Percentiles rank a stretch among this genome's conserved stretches.
phyloP scores from a whole-genome alignment of 2,888 invertebrate genomes.

The Philonicus albiceps region DNA sequence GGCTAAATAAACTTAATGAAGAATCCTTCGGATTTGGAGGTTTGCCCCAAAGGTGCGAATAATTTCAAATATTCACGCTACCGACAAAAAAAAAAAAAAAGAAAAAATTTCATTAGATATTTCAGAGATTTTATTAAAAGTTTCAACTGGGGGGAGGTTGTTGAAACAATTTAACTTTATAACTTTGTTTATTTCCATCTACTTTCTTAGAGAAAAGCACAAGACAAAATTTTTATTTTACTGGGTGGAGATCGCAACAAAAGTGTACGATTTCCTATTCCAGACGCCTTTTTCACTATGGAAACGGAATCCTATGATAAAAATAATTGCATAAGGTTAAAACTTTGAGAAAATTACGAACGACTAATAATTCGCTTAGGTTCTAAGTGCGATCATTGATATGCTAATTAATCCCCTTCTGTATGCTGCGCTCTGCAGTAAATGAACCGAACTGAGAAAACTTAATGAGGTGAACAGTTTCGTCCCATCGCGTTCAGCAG shows the following conservation, averaged over 20 bases:
- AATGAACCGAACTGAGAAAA: not conserved
- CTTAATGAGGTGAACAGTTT: not conserved
- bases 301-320: not conserved
- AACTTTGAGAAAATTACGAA: not conserved
- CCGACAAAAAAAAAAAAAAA: not conserved
- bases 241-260: not conserved
- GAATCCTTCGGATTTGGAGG: not conserved
- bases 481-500: not conserved
- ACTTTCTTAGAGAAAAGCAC: not conserved
- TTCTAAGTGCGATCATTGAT: constrained; percentile 6
- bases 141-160: not conserved
- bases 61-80: not conserved
- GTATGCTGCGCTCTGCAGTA: not conserved
- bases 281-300: not conserved
- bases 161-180: not conserved
- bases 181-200: not conserved
- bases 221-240: not conserved
- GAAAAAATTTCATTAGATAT: not conserved
- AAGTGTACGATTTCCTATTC: not conserved
- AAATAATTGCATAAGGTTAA: not conserved
- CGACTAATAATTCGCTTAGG: not conserved
- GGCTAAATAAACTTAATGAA: not conserved
- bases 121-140: not conserved
- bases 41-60: not conserved
- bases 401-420: constrained; percentile 1